Evolutionary conservation across 2,113 vertebrate species (phyloP), one percentile per base, ranked within the genome.

Genomic region (Anseranas semipalmata): DNA sequence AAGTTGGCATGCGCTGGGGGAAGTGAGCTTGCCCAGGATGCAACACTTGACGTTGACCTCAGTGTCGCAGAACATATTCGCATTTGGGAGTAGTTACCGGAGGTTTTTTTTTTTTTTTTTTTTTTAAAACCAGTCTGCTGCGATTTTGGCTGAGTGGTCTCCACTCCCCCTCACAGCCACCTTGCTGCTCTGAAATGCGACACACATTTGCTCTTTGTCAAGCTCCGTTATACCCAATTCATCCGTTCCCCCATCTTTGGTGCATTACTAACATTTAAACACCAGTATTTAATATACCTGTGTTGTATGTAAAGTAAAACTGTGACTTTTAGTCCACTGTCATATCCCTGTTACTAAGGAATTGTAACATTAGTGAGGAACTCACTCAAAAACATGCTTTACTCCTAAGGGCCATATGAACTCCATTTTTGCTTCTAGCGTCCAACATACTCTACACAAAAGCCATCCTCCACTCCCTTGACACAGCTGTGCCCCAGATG

Each of bases 11-110:
- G 39, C 60, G 45, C 30, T 2, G 8, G 32, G 58, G 95, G 77
- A 96, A 95, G 87, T 50, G 15, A 94, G 81, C 73, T 91, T 85
- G 90, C 76, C 66, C 63, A 45, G 85, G 71, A 70, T 7, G 30
- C 0, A n/a, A 72, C 0, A 1, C 20, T 28, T 95, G 67, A 92
- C 53, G 24, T 70, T 87, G 78, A 89, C 48, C 12, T 48, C 85
- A 87, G 27, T 62, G n/a, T 46, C 8, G 2, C 52, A 32, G 78
- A 76, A 60, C 53, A 43, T 67, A 91, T 48, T 75, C 75, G 78
- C 39, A 1, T 52, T 68, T 39, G 53, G 71, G 82, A 90, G 35
- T 0, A n/a, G 60, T 85, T 68, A 60, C 35, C 0, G 0, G 82
- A 90, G 67, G 56, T 11, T 37, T 75, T 35, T 27, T 16, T 55